Base-by-base conservation (phyloP, 2,113 vertebrate species). In the Mugil cephalus region DNA sequence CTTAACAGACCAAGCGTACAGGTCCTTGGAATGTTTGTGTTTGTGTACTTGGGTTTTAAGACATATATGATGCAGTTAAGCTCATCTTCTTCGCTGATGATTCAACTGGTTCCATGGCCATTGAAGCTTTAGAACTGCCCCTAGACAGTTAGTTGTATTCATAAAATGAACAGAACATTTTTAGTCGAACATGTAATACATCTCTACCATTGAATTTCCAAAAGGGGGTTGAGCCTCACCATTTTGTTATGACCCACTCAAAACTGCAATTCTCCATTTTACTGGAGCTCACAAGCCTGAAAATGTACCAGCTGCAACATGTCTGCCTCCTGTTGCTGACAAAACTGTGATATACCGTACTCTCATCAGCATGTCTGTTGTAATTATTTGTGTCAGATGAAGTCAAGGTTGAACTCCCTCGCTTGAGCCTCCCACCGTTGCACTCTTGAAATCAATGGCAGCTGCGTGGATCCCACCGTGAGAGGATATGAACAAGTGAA, bases 321-420 rank as follows among this genome's bases (percentile, higher is more conserved):
- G 24, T n/a, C 18, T n/a, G 18, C 4, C 64, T 48, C 13, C 10
- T 19, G 47, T 12, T 52, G 30, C 43, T 7, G 30, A 53, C 30
- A 43, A 34, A 56, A 48, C 35, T 10, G 7, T 4, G 19, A 13
- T 4, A 17, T 43, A 43, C 42, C 15, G 6, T 10, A 46, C 43
- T 15, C 50, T 58, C 19, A 7, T 78, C 40, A 46, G n/a, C 4
- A 5, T 6, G 5, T 36, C 50, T 35, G 17, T 15, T 17, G 43
- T 54, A 55, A 77, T 39, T 17, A 34, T 52, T 56, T 64, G 18
- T 70, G 64, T 56, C 72, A 63, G 34, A 59, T 46, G 42, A 63
- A 56, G 19, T 18, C 46, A 55, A 13, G 54, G 68, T 52, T 36
- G 64, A 54, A 69, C 48, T 48, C 55, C 18, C 42, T 46, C 21